phyloP scores from a whole-genome alignment of 2,113 vertebrate species.

The Phoenicopterus ruber region DNA sequence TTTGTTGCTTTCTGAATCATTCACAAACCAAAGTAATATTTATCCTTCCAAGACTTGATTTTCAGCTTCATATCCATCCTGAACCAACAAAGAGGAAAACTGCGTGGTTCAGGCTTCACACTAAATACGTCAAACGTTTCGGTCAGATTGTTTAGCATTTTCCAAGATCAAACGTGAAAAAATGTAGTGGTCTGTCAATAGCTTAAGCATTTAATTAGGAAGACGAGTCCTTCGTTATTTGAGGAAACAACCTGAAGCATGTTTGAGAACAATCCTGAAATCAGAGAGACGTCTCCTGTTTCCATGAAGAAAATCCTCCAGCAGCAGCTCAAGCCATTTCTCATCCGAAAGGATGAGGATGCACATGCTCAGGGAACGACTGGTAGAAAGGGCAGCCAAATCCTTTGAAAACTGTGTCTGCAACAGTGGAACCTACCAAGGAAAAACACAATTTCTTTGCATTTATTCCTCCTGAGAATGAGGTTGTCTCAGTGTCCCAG shows the following conservation, averaged over 20 bases:
- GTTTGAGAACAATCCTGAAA: neutral
- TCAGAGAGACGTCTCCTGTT: neutral
- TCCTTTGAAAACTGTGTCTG: neutral
- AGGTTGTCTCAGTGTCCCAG: neutral
- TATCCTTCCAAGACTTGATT: neutral
- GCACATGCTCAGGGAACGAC: neutral
- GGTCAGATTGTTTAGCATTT: neutral
- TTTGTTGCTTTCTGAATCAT: neutral
- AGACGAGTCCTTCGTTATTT: neutral
- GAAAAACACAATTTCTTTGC: neutral
- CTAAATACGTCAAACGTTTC: neutral
- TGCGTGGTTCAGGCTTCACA: rapidly evolving
- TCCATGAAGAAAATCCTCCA: neutral
- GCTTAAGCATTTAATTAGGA: neutral
- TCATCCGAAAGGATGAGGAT: neutral
- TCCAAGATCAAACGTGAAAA: neutral
- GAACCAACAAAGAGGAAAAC: neutral
- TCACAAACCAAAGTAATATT: neutral
- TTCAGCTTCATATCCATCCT: neutral
- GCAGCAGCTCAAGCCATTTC: neutral
- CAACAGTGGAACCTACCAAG: neutral
- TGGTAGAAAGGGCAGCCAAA: neutral
- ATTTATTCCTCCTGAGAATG: neutral
- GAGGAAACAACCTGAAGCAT: neutral
- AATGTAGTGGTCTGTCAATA: neutral